A percentile compares a stretch with the other conserved stretches of the same genome.
Evolutionary conservation across 1,140 invertebrate genomes (phyloP).

Genomic region (Argopecten irradians): DNA sequence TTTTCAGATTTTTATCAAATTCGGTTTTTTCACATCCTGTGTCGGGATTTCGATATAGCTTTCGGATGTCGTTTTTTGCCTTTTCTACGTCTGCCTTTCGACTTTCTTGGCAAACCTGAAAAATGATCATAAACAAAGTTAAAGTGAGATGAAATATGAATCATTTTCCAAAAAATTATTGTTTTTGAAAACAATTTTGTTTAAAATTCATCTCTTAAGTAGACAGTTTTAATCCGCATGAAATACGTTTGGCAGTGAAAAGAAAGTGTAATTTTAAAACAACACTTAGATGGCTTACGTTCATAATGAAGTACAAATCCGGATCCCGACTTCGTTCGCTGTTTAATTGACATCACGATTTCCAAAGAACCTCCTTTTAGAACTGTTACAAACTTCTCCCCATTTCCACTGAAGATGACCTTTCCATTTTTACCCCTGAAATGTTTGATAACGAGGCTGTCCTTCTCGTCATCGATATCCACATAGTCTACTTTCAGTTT

Average conservation of each 20-base stretch:
- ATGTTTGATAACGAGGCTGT: not conserved
- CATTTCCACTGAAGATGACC: not conserved
- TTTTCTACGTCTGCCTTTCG: not conserved
- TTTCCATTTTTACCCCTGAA: not conserved
- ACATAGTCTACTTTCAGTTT: not conserved
- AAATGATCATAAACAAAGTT: not conserved
- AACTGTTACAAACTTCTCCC: not conserved
- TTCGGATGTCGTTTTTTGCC: not conserved
- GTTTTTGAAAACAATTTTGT: too few relatives aligned
- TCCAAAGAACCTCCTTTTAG: not conserved
- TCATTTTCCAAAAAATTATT: too few relatives aligned
- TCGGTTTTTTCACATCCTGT: too few relatives aligned
- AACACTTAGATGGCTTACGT: too few relatives aligned
- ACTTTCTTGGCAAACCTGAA: not conserved
- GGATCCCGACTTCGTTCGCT: not conserved
- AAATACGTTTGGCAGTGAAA: too few relatives aligned
- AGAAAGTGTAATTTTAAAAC: too few relatives aligned
- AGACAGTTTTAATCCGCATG: too few relatives aligned
- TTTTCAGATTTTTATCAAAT: too few relatives aligned
- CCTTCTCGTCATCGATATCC: not conserved
- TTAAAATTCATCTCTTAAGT: too few relatives aligned
- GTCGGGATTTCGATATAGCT: not conserved
- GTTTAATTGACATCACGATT: not conserved
- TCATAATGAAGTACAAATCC: not conserved
- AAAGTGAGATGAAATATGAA: too few relatives aligned